Evolutionary conservation across 2,888 invertebrate species (phyloP), one percentile per base, ranked within the genome.

Genomic region (Dolichopus griseipennis): DNA sequence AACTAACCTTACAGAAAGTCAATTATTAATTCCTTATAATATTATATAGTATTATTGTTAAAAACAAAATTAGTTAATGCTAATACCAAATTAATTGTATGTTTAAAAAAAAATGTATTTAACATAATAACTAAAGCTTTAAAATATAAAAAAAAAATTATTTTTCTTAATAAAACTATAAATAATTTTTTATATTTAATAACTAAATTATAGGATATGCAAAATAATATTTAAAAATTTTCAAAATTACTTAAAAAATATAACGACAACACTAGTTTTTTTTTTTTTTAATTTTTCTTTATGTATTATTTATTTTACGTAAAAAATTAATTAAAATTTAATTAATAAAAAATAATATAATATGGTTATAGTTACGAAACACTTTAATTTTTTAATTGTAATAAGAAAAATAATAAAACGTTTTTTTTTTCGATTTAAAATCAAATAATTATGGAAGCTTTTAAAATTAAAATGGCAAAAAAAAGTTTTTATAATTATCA

Each of bases 401-500:
- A n/a, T n/a, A n/a, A n/a, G n/a, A n/a, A 34, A 34, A 34, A 7
- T 9, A 34, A 34, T 34, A 34, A 34, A 34, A 34, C 5, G 5
- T 34, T 18, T 52, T 12, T 52, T 52, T 12, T 12, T 52, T 52
- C n/a, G 15, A 37, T 10, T 37, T 37, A 52, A 52, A 18, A 41
- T 41, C 41, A 41, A 52, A 52, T 52, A 52, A 52, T 37, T 52
- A 52, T 52, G 52, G 52, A 52, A 52, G 52, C 52, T 52, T 52
- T 52, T 52, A 52, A 52, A 41, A 52, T 52, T 52, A 52, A 52
- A 52, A 52, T 52, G 52, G 52, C 52, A 52, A 52, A 52, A 52
- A 18, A 12, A 12, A 43, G 12, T 43, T 43, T n/a, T 43, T 43
- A 43, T 52, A 52, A 12, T 52, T 52, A 12, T 6, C 2, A 18